Evolutionary conservation across 2,797 vertebrate genomes (phyloP).

Genomic region (Todus mexicanus): DNA sequence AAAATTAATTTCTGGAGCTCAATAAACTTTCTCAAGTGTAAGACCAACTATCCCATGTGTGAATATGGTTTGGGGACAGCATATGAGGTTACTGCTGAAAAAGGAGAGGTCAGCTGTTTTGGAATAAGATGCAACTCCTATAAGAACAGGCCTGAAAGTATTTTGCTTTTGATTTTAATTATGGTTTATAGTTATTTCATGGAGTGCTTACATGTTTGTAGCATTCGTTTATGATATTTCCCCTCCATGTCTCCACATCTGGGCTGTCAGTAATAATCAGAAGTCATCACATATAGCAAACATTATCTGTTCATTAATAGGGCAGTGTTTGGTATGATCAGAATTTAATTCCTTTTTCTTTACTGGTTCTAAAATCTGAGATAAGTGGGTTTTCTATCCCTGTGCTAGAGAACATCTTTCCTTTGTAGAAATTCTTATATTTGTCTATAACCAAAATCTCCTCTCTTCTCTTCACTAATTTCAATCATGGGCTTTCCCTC

Average conservation of each 20-base stretch:
- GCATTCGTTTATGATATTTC: neutral
- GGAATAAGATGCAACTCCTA: neutral
- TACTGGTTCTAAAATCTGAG: neutral
- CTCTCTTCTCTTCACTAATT: neutral
- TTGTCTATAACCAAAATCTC: neutral
- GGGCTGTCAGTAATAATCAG: neutral
- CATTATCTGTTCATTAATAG: neutral
- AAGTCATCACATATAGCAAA: neutral
- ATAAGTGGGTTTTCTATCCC: neutral
- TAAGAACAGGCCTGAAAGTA: neutral
- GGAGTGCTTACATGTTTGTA: neutral
- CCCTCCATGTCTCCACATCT: neutral
- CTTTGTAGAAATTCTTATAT: neutral
- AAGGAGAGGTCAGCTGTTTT: neutral
- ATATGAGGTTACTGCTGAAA: neutral
- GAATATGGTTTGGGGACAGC: accelerated
- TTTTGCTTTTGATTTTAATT: neutral
- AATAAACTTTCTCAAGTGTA: neutral
- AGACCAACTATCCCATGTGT: neutral
- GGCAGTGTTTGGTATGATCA: neutral
- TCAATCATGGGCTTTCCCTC: neutral
- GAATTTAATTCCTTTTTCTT: neutral
- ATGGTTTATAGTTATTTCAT: neutral
- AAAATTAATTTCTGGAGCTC: neutral
- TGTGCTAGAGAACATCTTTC: neutral